phyloP scores from a whole-genome alignment of 2,113 vertebrate genomes.

The Saccopteryx leptura region DNA sequence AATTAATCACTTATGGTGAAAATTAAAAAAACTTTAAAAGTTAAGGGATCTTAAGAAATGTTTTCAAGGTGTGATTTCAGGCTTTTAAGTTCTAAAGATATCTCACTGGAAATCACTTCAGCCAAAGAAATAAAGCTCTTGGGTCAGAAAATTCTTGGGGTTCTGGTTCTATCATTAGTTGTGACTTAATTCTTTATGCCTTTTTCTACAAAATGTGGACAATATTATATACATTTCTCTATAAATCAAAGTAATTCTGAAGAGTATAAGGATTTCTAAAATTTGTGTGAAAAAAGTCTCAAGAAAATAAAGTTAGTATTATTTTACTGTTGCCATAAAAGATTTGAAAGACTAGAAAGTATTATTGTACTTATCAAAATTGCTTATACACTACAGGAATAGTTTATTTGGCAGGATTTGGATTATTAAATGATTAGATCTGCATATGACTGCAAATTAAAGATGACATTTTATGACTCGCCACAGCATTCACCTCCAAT shows the following conservation, averaged over 20 bases:
- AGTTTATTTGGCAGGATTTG: not conserved
- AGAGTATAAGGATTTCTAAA: not conserved
- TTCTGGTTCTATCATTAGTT: not conserved
- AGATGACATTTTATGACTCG: not conserved
- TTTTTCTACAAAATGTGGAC: constrained; percentile 14
- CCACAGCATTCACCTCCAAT: constrained; percentile 92
- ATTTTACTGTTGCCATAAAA: not conserved
- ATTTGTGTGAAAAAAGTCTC: constrained; percentile 24
- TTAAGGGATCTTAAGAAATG: not conserved
- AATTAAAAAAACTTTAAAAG: not conserved
- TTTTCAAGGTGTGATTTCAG: not conserved
- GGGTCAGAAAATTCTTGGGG: not conserved
- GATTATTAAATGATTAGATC: not conserved
- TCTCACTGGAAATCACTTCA: not conserved
- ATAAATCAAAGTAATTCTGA: constrained; percentile 30
- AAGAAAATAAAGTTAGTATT: not conserved
- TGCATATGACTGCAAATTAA: not conserved
- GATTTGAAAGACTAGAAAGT: constrained; percentile 17
- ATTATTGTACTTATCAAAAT: not conserved
- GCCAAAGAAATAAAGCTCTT: not conserved
- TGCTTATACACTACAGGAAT: not conserved
- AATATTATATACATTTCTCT: not conserved
- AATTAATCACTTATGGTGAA: not conserved
- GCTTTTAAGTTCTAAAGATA: not conserved
- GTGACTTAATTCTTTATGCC: not conserved